These are phyloP conservation scores for Scomber japonicus DNA, from an alignment of 2,113 vertebrate species.

Conservation along the genomic window DNA sequence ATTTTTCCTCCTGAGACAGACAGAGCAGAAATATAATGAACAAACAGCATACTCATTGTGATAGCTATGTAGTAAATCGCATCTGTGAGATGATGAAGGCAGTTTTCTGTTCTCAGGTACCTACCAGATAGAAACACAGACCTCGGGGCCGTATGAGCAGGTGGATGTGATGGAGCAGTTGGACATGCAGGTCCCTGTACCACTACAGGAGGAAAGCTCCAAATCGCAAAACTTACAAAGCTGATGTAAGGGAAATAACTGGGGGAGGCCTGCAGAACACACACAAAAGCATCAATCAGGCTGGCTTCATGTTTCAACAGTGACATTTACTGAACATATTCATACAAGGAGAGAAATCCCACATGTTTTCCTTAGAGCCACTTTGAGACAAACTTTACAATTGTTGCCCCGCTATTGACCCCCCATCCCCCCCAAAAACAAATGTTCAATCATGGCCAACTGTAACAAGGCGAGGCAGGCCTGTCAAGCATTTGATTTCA, in stretches of 20 bases:
- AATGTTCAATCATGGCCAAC: too few species aligned
- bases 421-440: too few species aligned
- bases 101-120: slow-evolving; percentile 35
- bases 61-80: background rate
- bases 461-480: too few species aligned
- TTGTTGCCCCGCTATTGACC: too few species aligned
- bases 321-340: too few species aligned
- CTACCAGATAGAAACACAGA: slow-evolving; percentile 94
- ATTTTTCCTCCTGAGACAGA: slow-evolving; percentile 88
- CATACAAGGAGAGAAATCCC: too few species aligned
- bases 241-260: background rate
- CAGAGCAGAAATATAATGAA: background rate
- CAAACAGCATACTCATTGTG: background rate
- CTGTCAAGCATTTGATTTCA: too few species aligned
- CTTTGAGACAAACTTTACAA: too few species aligned
- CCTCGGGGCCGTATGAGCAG: slow-evolving; percentile 83
- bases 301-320: background rate
- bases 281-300: background rate
- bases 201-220: slow-evolving; percentile 85
- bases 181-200: slow-evolving; percentile 85
- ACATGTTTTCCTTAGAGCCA: too few species aligned
- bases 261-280: slow-evolving; percentile 54
- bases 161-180: slow-evolving; percentile 90
- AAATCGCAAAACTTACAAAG: slow-evolving; percentile 93
- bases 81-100: background rate